phyloP scores from a whole-genome alignment of 2,888 invertebrate genomes.

The Philaethria dido region DNA sequence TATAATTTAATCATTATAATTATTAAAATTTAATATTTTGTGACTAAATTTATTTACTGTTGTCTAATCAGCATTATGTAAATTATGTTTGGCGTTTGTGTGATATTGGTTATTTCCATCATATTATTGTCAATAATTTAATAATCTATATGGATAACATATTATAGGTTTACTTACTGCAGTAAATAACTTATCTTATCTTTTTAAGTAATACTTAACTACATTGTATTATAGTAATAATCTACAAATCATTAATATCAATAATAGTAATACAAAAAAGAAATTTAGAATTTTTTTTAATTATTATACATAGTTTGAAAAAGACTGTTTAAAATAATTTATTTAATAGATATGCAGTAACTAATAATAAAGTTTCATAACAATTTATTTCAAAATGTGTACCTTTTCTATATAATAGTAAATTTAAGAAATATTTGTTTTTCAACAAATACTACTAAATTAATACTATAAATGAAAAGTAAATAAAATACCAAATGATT shows the following conservation, averaged over 20 bases:
- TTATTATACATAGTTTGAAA: neutral
- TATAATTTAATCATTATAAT: neutral
- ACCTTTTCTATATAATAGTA: too few relatives aligned
- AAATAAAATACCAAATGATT: neutral
- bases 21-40: too few relatives aligned
- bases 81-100: neutral
- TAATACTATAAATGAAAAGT: too few relatives aligned
- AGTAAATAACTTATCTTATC: neutral
- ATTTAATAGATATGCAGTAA: too few relatives aligned
- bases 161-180: neutral
- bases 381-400: too few relatives aligned
- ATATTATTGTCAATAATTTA: neutral
- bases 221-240: conserved; percentile 12
- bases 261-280: neutral
- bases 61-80: neutral
- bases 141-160: neutral
- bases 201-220: neutral
- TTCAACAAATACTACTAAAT: too few relatives aligned
- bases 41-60: too few relatives aligned
- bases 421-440: too few relatives aligned
- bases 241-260: neutral
- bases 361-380: too few relatives aligned
- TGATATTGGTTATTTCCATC: neutral
- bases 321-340: too few relatives aligned
- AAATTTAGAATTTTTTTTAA: neutral